Base-by-base conservation (phyloP, 2,113 vertebrate genomes). In the Illadopsis cleaveri region DNA sequence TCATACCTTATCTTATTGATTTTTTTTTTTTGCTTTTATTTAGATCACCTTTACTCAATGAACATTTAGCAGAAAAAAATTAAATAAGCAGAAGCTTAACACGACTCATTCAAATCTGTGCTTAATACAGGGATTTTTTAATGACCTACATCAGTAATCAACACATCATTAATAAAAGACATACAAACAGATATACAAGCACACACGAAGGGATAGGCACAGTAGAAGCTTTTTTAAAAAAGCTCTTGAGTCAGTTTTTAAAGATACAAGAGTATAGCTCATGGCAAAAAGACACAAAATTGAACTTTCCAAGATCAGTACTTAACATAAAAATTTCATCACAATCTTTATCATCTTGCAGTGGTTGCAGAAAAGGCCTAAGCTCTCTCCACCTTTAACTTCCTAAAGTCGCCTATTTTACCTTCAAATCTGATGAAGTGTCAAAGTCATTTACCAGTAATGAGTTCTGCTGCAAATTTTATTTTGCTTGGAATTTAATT, bases 401-500 rank as follows among this genome's bases (percentile, higher is more conserved):
- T 98, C 98, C 97, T 97, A 97, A 98, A 98, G 98, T 98, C 98
- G 98, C 98, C 97, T 98, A 97, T 98, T 99, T 98, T 99, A 99
- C 98, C 98, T 98, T 99, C 98, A 98, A 98, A 98, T 99, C 98
- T 98, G 98, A 99, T 98, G 98, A 99, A 99, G 98, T 99, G 98
- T 99, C 98, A 99, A 98, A 99, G 98, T 99, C 98, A 99, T 98
- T 98, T 98, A 98, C 98, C 98, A 97, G 98, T 99, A 98, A 99
- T 99, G 98, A 98, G 98, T 98, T 98, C 98, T 98, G 98, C 98
- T 98, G 99, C 98, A 98, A 98, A 98, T 98, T 98, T 99, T 98
- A 98, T 99, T 99, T 98, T 98, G 98, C 98, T 99, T 98, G 98
- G 98, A 98, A 98, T 98, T 98, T 99, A 99, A 99, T 99, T 99